Percentiles rank a stretch among this genome's conserved stretches.
phyloP scores from a whole-genome alignment of 2,888 invertebrate genomes.

The Drosophila pseudotalamancana region DNA sequence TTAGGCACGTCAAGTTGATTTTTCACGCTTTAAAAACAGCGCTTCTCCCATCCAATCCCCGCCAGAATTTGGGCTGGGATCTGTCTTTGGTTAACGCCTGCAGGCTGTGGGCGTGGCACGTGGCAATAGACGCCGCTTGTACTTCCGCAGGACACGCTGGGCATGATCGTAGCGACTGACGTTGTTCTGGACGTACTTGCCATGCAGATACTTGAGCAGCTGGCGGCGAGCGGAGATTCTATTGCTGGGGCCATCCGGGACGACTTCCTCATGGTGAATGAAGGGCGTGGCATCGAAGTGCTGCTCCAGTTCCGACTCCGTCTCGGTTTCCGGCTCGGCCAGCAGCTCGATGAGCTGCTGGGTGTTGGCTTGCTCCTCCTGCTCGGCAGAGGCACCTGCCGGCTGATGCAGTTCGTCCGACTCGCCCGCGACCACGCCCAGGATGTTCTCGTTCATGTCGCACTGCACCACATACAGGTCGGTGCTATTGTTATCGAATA shows the following conservation, averaged over 20 bases:
- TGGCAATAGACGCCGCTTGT: slow-evolving; percentile 62
- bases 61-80: slow-evolving; percentile 1
- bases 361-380: slow-evolving; percentile 48
- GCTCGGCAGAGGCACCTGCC: background rate
- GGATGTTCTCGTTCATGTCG: slow-evolving; percentile 83
- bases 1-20: slow-evolving; percentile 60
- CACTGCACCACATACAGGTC: slow-evolving; percentile 84
- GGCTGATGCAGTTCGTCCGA: slow-evolving; percentile 1
- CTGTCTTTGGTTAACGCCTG: slow-evolving; percentile 19
- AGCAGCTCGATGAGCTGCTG: slow-evolving; percentile 73
- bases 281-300: slow-evolving; percentile 67
- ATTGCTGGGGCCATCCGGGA: slow-evolving; percentile 78
- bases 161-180: slow-evolving; percentile 81
- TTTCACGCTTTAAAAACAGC: slow-evolving; percentile 23
- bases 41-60: background rate
- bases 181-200: slow-evolving; percentile 82
- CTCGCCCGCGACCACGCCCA: slow-evolving; percentile 65
- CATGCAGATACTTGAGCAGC: slow-evolving; percentile 83
- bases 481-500: slow-evolving; percentile 82
- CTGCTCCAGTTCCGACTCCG: slow-evolving; percentile 12
- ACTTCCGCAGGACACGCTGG: slow-evolving; percentile 82
- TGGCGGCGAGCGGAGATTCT: slow-evolving; percentile 74
- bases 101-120: background rate
- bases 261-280: slow-evolving; percentile 83
- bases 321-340: slow-evolving; percentile 40